Base-by-base conservation (phyloP, 2,888 invertebrate genomes). In the Lithophane leautieri region DNA sequence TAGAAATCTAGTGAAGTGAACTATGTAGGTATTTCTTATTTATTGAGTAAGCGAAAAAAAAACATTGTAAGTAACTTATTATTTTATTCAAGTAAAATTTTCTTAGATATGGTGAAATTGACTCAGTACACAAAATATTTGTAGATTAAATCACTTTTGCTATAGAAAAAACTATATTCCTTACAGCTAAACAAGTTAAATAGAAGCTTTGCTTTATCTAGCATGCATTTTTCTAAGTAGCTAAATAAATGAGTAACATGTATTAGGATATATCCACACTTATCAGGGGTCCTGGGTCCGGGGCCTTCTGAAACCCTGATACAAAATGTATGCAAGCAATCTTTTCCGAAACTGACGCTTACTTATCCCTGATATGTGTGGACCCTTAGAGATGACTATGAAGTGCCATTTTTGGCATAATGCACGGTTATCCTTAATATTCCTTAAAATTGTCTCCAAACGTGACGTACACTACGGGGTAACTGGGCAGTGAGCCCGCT, bases 181-280 rank as follows among this genome's bases (percentile, higher is more conserved):
- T n/a, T n/a, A 68, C 34, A 22, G 14, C 54, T 78, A 42, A 44
- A 69, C 16, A 28, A 42, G 61, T 47, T 54, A 62, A 70, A 56
- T 72, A 56, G 6, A 77, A 80, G 62, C 42, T 63, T 50, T 25
- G 40, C 22, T 40, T 54, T 50, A 14, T 28, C 28, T 80, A 72
- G 22, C 80, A 72, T 77, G 80, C 80, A 44, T 47, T 50, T 47
- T 63, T 44, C 11, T 47, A 34, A 50, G n/a, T 63, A 61, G 42
- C n/a, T 40, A 47, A 69, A 4, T 42, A 25, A n/a, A 63, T 47
- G 54, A 44, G 28, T 52, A 25, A 47, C 9, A 44, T 40, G 16
- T 54, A 54, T 78, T 58, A 52, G 7, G 25, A 4, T 60, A 28
- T 12, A 28, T 50, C n/a, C 58, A 66, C 25, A 58, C 19, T 4